Conservation (phyloP, 1,140 invertebrate species). For the Drosophila aff. region DNA sequence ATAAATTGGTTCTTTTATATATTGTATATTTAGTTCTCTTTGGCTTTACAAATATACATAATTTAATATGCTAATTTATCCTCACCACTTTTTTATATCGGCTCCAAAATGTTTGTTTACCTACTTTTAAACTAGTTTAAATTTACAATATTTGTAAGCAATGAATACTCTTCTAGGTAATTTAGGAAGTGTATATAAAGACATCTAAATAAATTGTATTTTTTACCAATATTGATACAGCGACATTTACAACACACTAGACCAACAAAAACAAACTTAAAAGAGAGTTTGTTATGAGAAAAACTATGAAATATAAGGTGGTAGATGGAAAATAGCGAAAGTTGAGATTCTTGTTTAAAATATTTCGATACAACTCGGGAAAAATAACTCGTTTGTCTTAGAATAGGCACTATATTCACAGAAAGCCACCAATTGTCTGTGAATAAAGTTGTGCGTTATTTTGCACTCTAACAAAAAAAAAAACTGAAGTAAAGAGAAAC, state of each 20-base stretch:
- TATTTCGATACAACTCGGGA: slow-evolving; percentile 2
- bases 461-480: no score
- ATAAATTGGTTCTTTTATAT: slow-evolving; percentile 58
- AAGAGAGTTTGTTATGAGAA: background rate
- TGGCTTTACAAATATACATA: slow-evolving; percentile 61
- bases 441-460: no score
- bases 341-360: slow-evolving; percentile 3
- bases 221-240: slow-evolving; percentile 53
- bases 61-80: slow-evolving; percentile 28
- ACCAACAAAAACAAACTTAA: slow-evolving; percentile 25
- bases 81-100: slow-evolving; percentile 31
- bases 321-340: no score
- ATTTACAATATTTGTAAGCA: slow-evolving; percentile 47
- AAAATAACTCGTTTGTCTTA: background rate
- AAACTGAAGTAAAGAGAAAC: no score
- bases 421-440: background rate
- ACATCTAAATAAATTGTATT: slow-evolving; percentile 67
- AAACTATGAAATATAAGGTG: background rate
- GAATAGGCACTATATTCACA: background rate
- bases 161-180: slow-evolving; percentile 22
- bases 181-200: slow-evolving; percentile 38
- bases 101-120: slow-evolving; percentile 26
- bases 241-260: slow-evolving; percentile 12
- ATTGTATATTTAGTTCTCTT: slow-evolving; percentile 50
- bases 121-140: slow-evolving; percentile 41